Base-by-base conservation (phyloP, 2,888 invertebrate species). In the Diaprepes abbreviatus region DNA sequence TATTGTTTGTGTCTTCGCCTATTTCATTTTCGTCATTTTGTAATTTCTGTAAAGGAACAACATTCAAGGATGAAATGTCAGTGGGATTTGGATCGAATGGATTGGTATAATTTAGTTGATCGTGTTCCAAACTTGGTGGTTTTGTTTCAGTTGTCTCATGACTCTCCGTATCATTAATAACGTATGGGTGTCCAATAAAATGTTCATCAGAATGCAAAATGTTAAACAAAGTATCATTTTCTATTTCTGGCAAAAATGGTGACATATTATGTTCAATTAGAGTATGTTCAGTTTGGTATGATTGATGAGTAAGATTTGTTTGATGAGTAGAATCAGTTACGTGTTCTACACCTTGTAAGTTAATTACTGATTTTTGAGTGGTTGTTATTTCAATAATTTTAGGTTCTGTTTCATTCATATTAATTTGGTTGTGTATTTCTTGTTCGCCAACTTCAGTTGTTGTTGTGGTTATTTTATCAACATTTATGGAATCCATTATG, bases 181-280 rank as follows among this genome's bases (percentile, higher is more conserved):
- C 17, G 48, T 73, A 74, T 19, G 73, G 69, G 33, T 73, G 72
- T 28, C 74, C 77, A 6, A 74, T 57, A 31, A 74, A 76, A 64
- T 82, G 82, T 35, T 82, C 81, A 48, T 81, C 88, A 75, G 87
- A 86, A 81, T 88, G 87, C n/a, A 89, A 81, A 76, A 87, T 89
- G 77, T 88, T 87, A 1, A 89, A 86, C 31, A 89, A 84, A 10
- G 86, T 86, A 74, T 88, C 89, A 77, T 89, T 89, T 80, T 90
- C 89, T 14, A 88, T 85, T 78, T 90, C 91, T 5, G 91, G 90
- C 75, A 91, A 82, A 78, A 90, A 91, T 3, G 91, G 91, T 70
- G 89, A 89, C 89, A 90, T 90, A n/a, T n/a, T n/a, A 45, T 88
- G 87, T 77, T 74, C 76, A 84, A 84, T 48, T 52, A 64, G 50